Evolutionary conservation across 2,797 vertebrate species (phyloP), one percentile per base, ranked within the genome.

Genomic region (Remorina albescens): DNA sequence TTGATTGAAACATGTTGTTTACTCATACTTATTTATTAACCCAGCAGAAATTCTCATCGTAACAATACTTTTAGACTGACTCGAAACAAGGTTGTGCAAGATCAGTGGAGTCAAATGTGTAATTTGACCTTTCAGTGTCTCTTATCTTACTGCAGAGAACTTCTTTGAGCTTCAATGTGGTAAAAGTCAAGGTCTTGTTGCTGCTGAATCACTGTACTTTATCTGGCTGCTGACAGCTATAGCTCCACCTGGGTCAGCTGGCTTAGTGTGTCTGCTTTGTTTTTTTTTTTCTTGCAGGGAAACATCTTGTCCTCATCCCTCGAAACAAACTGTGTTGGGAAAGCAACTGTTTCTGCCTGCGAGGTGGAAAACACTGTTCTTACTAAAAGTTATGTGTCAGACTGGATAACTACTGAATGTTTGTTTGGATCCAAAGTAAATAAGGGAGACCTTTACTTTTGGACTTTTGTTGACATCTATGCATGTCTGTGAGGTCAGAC

Each of bases 191-290:
- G 21, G 46, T 78, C 54, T 50, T 44, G 32, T 41, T n/a, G 62
- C 59, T 67, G 50, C 66, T 68, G 47, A 77, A 65, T 67, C 51
- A 39, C 30, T 8, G 2, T 50, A 8, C 50, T 66, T 46, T 69
- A 68, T 76, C 69, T 56, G 47, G 23, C 51, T 75, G 18, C 36
- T 74, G 39, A 42, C 58, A 32, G 59, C 55, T 74, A 58, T 47
- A 69, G 53, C 44, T 72, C 39, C 42, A 57, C 58, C 8, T 42
- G 18, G 39, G 62, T 63, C 62, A 36, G 53, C 39, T 3, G 26
- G 61, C 34, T 66, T 68, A 63, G 39, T 65, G 41, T 66, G 42
- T 32, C n/a, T 44, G 5, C 18, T n/a, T 44, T 19, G 13, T 34
- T 16, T 55, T 57, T 16, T 55, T 57, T 36, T 69, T 41, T 65